Evolutionary conservation across 2,113 vertebrate genomes (phyloP), one percentile per base, ranked within the genome.

Genomic region (Actenoides hombroni): DNA sequence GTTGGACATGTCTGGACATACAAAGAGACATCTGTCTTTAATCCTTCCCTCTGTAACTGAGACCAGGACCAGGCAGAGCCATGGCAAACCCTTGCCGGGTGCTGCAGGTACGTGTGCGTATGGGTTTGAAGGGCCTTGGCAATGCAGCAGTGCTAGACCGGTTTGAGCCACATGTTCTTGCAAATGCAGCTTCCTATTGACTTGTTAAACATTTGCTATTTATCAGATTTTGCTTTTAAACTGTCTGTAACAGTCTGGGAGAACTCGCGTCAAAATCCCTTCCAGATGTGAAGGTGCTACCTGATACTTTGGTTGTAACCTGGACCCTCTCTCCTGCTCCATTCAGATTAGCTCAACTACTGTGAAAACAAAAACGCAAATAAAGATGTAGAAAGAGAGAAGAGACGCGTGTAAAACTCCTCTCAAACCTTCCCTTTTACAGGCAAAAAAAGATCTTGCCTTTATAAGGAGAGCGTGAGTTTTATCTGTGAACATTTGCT

Each of bases 251-350:
- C 56, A 79, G 95, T 69, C 94, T 85, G 69, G 89, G 90, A 94
- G 82, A 90, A 88, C 73, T 94, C 70, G 87, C 91, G 94, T 95
- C 87, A 91, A 96, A 96, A 97, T 97, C 56, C 86, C 92, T 97
- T 97, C 97, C 98, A 97, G 97, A 97, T 97, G 97, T 97, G 97
- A 94, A 94, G 56, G 82, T 83, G 96, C 96, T 87, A 96, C 94
- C 77, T 6, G 54, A 95, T 94, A 93, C 91, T 91, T 78, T 70
- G 95, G 80, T 92, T 96, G 75, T 69, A 88, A 94, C 96, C 48
- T 93, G 81, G 82, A 82, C 96, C 78, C 61, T 31, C 2, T 0
- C 92, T 93, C 92, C 92, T 76, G 92, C 94, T 40, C 92, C 65
- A 0, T 88, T 96, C 83, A 73, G 6, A 87, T 92, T 29, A 71